phyloP scores from a whole-genome alignment of 2,888 invertebrate species.

The Quadroppia sp. region DNA sequence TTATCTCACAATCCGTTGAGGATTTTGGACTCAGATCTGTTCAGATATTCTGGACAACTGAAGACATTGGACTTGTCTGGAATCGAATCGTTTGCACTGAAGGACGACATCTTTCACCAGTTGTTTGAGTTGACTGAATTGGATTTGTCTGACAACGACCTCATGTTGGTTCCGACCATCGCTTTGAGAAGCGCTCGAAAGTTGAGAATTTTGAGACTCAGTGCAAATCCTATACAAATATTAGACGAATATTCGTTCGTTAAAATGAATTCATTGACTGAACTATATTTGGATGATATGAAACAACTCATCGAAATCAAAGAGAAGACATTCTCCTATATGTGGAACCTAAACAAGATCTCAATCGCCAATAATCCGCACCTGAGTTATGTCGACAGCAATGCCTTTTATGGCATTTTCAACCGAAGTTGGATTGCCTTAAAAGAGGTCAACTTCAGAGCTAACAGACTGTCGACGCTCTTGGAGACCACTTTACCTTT shows the following conservation, averaged over 20 bases:
- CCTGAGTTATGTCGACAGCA: constrained; percentile 27
- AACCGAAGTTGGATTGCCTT: constrained; percentile 35
- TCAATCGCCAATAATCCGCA: constrained; percentile 35
- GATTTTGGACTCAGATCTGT: constrained; percentile 5
- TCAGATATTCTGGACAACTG: constrained; percentile 16
- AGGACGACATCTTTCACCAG: constrained; percentile 15
- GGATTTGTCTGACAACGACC: constrained; percentile 41
- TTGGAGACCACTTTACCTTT: constrained; percentile 37
- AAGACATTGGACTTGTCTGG: constrained; percentile 27
- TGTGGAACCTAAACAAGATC: constrained; percentile 33
- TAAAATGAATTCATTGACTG: constrained; percentile 19
- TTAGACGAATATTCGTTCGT: constrained; percentile 39
- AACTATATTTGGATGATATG: constrained; percentile 41
- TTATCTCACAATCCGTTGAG: constrained; percentile 37
- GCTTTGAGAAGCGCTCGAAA: constrained; percentile 3
- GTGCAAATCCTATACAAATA: constrained; percentile 38
- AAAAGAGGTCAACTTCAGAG: constrained; percentile 36
- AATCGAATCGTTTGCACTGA: constrained; percentile 25
- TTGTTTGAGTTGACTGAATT: constrained; percentile 29
- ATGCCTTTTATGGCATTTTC: constrained; percentile 40
- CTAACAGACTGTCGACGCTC: constrained; percentile 26
- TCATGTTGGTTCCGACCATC: constrained; percentile 23
- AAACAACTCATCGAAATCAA: constrained; percentile 36
- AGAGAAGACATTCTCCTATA: constrained; percentile 40
- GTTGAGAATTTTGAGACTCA: constrained; percentile 32